These are phyloP conservation scores for Nannobrachium achirus DNA, from an alignment of 2,113 vertebrate genomes.

Conservation along the genomic window DNA sequence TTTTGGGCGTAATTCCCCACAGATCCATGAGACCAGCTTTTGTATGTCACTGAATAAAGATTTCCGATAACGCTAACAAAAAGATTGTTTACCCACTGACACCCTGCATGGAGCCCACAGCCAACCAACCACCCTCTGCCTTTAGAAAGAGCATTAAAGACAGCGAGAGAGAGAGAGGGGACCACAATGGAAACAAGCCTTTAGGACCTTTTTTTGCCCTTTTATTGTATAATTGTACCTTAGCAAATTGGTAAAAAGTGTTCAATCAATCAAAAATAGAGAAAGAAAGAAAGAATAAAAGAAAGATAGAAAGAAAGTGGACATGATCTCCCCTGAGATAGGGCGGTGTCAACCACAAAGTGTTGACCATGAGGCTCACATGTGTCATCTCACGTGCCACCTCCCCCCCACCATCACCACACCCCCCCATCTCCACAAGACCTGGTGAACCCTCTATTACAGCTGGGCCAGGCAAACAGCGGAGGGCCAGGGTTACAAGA, in stretches of 20 bases:
- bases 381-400: conserved; percentile 57
- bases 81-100: no score
- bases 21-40: background rate
- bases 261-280: background rate
- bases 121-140: conserved; percentile 22
- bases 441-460: conserved; percentile 25
- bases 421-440: conserved; percentile 46
- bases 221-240: no score
- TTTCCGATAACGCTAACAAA: background rate
- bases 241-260: background rate
- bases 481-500: conserved; percentile 17
- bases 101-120: no score
- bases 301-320: background rate
- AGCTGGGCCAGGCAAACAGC: conserved; percentile 45
- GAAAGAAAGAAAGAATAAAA: background rate
- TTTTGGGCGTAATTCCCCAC: background rate
- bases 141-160: background rate
- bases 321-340: background rate
- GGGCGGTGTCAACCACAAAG: no score
- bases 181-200: no score
- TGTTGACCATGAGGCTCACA: conserved; percentile 41
- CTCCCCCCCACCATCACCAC: conserved; percentile 52
- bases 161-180: background rate
- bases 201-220: no score
- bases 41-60: background rate